A percentile compares a stretch with the other conserved stretches of the same genome.
These are phyloP conservation scores for Galaxea fascicularis DNA, from an alignment of 92 coral and sea anemone species.

Conservation along the genomic window DNA sequence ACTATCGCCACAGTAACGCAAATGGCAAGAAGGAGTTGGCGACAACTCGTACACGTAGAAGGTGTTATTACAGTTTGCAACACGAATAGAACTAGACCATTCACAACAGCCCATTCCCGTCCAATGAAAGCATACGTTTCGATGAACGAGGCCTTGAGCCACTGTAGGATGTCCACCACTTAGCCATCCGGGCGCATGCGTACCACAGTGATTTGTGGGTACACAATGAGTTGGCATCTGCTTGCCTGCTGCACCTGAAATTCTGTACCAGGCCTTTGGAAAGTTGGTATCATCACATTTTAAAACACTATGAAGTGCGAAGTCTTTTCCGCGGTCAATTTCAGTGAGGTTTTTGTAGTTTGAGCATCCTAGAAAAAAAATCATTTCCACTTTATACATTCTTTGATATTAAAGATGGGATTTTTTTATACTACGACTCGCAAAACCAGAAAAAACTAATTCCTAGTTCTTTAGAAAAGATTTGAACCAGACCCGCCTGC, in stretches of 20 bases:
- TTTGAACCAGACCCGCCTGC: too few species aligned
- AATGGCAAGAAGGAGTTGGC: not conserved
- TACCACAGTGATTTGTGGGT: not conserved
- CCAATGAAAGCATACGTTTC: conserved; percentile 6
- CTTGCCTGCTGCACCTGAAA: not conserved
- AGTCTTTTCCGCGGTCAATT: not conserved
- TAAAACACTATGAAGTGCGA: not conserved
- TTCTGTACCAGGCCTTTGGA: not conserved
- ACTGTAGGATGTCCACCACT: not conserved
- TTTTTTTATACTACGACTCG: too few species aligned
- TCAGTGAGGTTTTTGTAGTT: not conserved
- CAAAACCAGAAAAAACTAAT: too few species aligned
- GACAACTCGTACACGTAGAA: conserved; percentile 1
- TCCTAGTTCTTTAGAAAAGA: too few species aligned
- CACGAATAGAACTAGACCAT: not conserved
- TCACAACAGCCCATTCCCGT: not conserved
- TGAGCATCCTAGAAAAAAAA: not conserved
- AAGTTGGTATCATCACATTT: not conserved
- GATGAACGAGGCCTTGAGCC: not conserved
- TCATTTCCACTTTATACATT: too few species aligned
- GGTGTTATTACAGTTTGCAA: not conserved
- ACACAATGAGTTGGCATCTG: not conserved
- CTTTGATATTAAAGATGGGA: too few species aligned
- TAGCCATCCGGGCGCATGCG: conserved; percentile 3
- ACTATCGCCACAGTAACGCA: not conserved